Percentiles rank a stretch among this genome's conserved stretches.
Evolutionary conservation across 2,888 invertebrate genomes (phyloP).

Genomic region (Oscheius myriophilus): DNA sequence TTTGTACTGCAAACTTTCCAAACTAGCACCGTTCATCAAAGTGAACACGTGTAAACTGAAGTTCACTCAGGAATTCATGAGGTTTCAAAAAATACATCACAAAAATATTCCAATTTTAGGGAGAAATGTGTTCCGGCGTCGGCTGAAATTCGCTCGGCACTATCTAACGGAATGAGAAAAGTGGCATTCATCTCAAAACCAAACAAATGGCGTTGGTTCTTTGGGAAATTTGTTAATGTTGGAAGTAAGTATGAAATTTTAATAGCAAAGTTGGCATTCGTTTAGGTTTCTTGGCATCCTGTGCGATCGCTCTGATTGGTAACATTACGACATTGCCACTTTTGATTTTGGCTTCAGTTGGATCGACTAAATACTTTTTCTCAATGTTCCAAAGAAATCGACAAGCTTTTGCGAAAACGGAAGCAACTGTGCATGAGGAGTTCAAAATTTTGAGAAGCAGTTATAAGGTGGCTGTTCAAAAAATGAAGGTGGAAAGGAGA

Average conservation of each 20-base stretch:
- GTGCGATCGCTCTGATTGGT: background rate
- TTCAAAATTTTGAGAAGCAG: conserved; percentile 2
- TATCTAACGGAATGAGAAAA: conserved; percentile 5
- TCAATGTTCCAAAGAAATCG: background rate
- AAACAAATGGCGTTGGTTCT: conserved; percentile 2
- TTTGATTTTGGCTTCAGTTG: conserved; percentile 3
- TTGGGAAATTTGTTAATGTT: background rate
- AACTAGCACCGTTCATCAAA: background rate
- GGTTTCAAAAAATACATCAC: no score
- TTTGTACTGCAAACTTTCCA: background rate
- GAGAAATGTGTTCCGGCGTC: conserved; percentile 7
- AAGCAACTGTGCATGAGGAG: conserved; percentile 4
- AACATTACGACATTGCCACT: background rate
- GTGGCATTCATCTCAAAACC: conserved; percentile 10
- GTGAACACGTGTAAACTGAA: background rate
- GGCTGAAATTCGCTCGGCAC: background rate
- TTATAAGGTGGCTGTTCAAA: background rate
- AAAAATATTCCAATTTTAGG: background rate
- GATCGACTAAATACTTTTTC: conserved; percentile 16
- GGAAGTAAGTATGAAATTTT: no score
- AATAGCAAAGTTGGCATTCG: no score
- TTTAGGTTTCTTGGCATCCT: background rate
- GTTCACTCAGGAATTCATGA: no score
- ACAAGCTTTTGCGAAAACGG: background rate
- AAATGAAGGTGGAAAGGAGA: no score